Percentiles rank a stretch among this genome's conserved stretches.
phyloP scores from a whole-genome alignment of 2,888 invertebrate genomes.

The Orthosia gracilis region DNA sequence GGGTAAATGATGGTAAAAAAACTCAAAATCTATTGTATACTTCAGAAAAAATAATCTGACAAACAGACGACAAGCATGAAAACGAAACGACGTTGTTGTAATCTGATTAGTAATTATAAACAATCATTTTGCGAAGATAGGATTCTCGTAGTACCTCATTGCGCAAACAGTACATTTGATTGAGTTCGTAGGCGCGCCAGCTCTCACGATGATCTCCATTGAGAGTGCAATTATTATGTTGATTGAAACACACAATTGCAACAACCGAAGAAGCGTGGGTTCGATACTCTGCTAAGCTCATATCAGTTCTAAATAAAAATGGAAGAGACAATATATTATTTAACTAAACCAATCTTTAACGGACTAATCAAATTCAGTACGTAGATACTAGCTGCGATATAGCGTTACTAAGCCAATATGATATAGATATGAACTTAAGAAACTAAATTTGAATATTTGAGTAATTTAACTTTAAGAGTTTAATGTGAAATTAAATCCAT shows the following conservation, averaged over 20 bases:
- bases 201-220: slow-evolving; percentile 18
- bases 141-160: slow-evolving; percentile 6
- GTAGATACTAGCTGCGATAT: background rate
- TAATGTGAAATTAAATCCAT: background rate
- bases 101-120: background rate
- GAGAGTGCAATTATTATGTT: slow-evolving; percentile 16
- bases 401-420: slow-evolving; percentile 5
- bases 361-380: slow-evolving; percentile 1
- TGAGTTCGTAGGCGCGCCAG: slow-evolving; percentile 8
- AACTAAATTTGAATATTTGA: background rate
- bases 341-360: background rate
- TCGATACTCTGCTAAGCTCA: background rate
- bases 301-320: slow-evolving; percentile 2
- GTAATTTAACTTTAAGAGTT: background rate
- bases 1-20: too few species aligned
- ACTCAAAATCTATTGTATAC: background rate
- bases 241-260: slow-evolving; percentile 37
- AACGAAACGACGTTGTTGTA: background rate
- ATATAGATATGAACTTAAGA: background rate
- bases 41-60: background rate
- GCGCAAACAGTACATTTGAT: slow-evolving; percentile 25
- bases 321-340: background rate
- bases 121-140: slow-evolving; percentile 13
- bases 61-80: background rate
- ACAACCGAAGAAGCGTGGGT: slow-evolving; percentile 15